These are phyloP conservation scores for Sclerodermus sp. DNA, from an alignment of 2,888 invertebrate species.

Conservation along the genomic window DNA sequence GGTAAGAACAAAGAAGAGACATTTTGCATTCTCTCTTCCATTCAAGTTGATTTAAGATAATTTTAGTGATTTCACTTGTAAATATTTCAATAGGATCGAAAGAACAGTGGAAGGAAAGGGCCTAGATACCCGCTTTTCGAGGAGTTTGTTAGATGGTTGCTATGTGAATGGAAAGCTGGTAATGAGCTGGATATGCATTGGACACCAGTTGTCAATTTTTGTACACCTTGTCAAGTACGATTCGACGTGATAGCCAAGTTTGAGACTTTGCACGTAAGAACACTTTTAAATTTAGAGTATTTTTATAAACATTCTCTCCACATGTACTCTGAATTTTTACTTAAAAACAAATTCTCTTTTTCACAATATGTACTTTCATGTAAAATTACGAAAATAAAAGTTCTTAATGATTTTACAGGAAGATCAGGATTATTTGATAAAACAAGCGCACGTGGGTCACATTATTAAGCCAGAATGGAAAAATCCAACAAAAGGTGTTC, in stretches of 20 bases:
- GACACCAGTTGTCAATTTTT: conserved; percentile 82
- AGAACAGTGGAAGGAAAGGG: conserved; percentile 51
- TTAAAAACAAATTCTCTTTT: neutral
- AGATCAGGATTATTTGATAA: conserved; percentile 81
- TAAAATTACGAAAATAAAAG: neutral
- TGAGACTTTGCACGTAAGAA: conserved; percentile 74
- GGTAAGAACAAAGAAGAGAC: conserved; percentile 53
- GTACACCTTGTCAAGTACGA: conserved; percentile 82
- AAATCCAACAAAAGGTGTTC: conserved; percentile 76
- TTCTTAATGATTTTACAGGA: conserved; percentile 58
- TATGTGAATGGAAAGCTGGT: conserved; percentile 69
- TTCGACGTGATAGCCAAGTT: conserved; percentile 82
- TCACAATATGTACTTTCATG: too few relatives aligned
- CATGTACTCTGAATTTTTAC: too few relatives aligned
- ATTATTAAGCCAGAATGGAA: conserved; percentile 82
- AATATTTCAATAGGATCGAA: conserved; percentile 38
- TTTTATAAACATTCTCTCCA: too few relatives aligned
- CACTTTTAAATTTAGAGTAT: too few relatives aligned
- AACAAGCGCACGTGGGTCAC: conserved; percentile 73
- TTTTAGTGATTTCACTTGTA: too few relatives aligned
- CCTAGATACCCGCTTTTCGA: conserved; percentile 75
- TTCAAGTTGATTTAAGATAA: too few relatives aligned
- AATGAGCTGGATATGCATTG: conserved; percentile 81
- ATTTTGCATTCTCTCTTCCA: neutral
- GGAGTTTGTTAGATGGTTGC: conserved; percentile 78